A percentile compares a stretch with the other conserved stretches of the same genome.
Evolutionary conservation across 1,140 invertebrate genomes (phyloP).

Genomic region (Zaprionus ghesquierei): DNA sequence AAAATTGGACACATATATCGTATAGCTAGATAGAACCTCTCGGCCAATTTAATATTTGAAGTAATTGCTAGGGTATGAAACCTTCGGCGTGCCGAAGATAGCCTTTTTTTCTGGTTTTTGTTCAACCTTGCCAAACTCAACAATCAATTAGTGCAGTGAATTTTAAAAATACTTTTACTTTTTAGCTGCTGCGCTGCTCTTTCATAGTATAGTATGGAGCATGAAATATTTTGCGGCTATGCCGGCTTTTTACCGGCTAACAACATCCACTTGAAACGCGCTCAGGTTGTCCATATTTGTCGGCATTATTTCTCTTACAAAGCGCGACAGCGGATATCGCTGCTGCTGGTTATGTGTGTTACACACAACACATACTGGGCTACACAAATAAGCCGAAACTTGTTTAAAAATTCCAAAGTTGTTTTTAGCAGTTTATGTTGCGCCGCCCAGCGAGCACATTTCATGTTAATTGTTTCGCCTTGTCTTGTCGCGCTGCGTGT

Average conservation of each 20-base stretch:
- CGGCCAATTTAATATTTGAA: too few species aligned
- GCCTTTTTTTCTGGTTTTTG: too few species aligned
- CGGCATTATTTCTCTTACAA: conserved; percentile 52
- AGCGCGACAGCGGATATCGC: conserved; percentile 3
- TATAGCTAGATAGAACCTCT: too few species aligned
- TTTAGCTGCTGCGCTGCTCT: conserved; percentile 20
- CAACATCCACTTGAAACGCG: conserved; percentile 18
- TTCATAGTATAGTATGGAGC: neutral
- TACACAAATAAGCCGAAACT: conserved; percentile 33
- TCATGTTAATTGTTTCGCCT: conserved; percentile 44
- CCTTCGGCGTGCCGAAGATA: too few species aligned
- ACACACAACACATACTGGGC: neutral
- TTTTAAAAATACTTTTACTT: conserved; percentile 5
- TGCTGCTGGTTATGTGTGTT: conserved; percentile 9
- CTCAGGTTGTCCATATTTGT: conserved; percentile 22
- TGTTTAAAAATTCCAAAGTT: conserved; percentile 51
- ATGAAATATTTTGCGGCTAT: conserved; percentile 6
- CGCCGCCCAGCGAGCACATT: conserved; percentile 22
- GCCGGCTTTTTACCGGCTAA: neutral
- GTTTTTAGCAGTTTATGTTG: conserved; percentile 34
- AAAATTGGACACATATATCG: too few species aligned
- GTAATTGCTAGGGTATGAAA: too few species aligned
- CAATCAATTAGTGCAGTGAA: conserved; percentile 61
- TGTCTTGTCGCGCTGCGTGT: conserved; percentile 18
- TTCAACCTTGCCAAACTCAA: conserved; percentile 8